Base-by-base conservation (phyloP, 2,113 vertebrate species). In the Oncorhynchus mykiss region DNA sequence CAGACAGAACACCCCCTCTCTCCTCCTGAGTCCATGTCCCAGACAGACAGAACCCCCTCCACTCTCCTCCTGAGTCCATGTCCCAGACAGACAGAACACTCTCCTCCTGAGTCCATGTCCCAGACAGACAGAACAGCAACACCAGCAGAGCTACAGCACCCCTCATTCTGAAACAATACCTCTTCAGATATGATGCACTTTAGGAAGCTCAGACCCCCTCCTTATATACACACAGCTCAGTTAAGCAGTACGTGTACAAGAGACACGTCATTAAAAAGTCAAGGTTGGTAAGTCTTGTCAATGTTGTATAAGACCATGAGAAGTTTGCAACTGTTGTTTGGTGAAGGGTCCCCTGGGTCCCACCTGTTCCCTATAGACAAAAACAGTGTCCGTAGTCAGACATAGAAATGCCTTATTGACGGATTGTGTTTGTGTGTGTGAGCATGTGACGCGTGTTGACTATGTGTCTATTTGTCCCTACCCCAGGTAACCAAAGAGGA, bases 401-500 rank as follows among this genome's bases (percentile, higher is more conserved):
- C 51, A 54, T 67, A 64, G 22, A 18, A 7, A 34, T 34, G 31
- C 31, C 6, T 39, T 39, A 39, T 39, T 39, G 34, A 39, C 34
- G 8, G 34, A 39, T 8, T 39, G 34, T 39, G 34, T 39, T 7
- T 34, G 31, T 34, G 31, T 34, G 31, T 18, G 31, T 70, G 49
- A 49, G 54, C 24, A 65, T 51, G 34, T 60, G 51, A 57, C 18
- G 51, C 18, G 51, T 57, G 51, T 57, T 57, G 18, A 8, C 11
- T 67, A 14, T n/a, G 27, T 4, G 5, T 65, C 20, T 67, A 9
- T 5, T 39, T 75, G 24, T 64, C 49, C 74, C 16, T 70, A 1
- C 74, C 67, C 3, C 39, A 95, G 95, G 95, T 95, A 82, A 95
- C 85, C 22, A 94, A 95, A 80, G 94, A 92, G 67, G 94, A 95